Evolutionary conservation across 1,140 invertebrate genomes (phyloP).

Genomic region (Chionoecetes opilio): DNA sequence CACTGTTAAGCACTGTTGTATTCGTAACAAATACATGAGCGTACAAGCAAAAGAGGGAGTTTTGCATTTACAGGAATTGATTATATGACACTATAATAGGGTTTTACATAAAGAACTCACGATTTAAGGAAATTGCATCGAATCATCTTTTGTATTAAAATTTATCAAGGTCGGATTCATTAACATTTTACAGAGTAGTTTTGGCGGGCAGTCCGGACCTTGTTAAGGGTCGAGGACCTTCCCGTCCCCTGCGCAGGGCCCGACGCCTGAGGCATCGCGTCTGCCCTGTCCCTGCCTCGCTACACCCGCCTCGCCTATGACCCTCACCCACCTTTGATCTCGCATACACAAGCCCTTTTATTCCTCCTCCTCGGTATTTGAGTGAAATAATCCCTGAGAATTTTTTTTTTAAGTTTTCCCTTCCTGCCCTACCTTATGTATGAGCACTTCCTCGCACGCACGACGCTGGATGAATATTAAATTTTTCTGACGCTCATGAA

Average conservation of each 20-base stretch:
- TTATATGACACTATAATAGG: too few species aligned
- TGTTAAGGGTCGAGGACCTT: neutral
- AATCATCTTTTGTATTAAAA: too few species aligned
- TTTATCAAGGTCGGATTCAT: too few species aligned
- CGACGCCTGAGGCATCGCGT: neutral
- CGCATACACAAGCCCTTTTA: neutral
- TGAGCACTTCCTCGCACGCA: constrained; percentile 9
- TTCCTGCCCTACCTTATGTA: neutral
- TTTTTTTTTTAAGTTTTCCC: neutral
- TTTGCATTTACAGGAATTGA: too few species aligned
- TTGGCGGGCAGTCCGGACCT: neutral
- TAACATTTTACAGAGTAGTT: constrained; percentile 3
- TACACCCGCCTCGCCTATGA: neutral
- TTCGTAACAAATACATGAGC: too few species aligned
- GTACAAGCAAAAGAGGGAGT: too few species aligned
- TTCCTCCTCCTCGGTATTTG: constrained; percentile 1
- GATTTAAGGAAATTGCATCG: too few species aligned
- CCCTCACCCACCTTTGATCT: constrained; percentile 17
- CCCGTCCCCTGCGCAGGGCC: neutral
- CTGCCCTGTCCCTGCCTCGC: neutral
- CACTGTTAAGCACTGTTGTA: too few species aligned
- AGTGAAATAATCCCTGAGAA: neutral
- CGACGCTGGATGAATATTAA: neutral
- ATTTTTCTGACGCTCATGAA: neutral
- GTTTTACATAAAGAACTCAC: too few species aligned